Evolutionary conservation across 2,888 invertebrate species (phyloP).

Genomic region (Diarsia brunnea): DNA sequence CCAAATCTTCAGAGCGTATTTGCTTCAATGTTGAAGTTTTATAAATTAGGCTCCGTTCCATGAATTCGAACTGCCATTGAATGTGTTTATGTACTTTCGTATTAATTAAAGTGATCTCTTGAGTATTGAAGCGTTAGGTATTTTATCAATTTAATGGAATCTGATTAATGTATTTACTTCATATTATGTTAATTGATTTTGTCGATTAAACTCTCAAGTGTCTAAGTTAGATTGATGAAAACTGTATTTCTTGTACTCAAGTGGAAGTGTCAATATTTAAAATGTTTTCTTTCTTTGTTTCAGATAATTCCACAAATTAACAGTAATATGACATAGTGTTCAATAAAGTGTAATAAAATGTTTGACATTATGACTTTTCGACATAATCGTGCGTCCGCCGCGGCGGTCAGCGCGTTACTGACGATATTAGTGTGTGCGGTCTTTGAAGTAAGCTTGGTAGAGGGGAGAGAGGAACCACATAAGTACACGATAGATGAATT

Average conservation of each 20-base stretch:
- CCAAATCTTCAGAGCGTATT: slow-evolving; percentile 43
- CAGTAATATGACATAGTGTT: slow-evolving; percentile 82
- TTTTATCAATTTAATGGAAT: slow-evolving; percentile 28
- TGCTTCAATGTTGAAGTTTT: slow-evolving; percentile 50
- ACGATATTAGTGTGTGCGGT: slow-evolving; percentile 75
- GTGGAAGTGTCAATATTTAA: background rate
- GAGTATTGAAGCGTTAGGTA: slow-evolving; percentile 1
- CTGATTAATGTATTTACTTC: slow-evolving; percentile 32
- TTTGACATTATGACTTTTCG: slow-evolving; percentile 77
- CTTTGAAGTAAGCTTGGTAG: slow-evolving; percentile 74
- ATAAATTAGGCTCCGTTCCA: slow-evolving; percentile 43
- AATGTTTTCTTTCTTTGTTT: slow-evolving; percentile 74
- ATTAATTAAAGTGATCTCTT: slow-evolving; percentile 38
- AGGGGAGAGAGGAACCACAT: slow-evolving; percentile 82
- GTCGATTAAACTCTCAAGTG: background rate
- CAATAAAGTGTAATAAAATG: slow-evolving; percentile 69
- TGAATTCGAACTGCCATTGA: slow-evolving; percentile 42
- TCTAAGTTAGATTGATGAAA: background rate
- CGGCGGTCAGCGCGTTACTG: slow-evolving; percentile 77
- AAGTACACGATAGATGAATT: slow-evolving; percentile 93
- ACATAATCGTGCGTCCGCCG: slow-evolving; percentile 74
- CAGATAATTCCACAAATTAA: slow-evolving; percentile 74
- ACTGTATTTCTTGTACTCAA: background rate
- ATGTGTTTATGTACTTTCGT: slow-evolving; percentile 25
- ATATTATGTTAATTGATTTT: background rate